Conservation (phyloP, 2,888 invertebrate species). For the Microdon myrmicae region DNA sequence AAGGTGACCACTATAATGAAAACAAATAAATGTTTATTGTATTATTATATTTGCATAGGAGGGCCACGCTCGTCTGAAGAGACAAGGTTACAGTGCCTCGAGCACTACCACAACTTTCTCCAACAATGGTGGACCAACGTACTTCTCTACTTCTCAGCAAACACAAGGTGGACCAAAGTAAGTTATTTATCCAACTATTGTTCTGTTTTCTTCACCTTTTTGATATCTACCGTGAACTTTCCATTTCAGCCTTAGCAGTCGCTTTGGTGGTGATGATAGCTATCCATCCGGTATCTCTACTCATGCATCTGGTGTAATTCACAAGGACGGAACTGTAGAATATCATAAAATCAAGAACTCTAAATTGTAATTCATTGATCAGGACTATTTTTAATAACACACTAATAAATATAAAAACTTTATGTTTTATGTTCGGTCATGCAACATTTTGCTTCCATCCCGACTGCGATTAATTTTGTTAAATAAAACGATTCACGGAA, state of each 20-base stretch:
- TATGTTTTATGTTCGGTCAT: neutral
- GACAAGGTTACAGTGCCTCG: conserved; percentile 6
- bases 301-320: conserved; percentile 49
- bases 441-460: no score
- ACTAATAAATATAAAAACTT: neutral
- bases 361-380: conserved; percentile 18
- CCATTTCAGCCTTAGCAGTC: conserved; percentile 44
- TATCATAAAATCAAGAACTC: conserved; percentile 14
- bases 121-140: conserved; percentile 45
- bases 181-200: conserved; percentile 1
- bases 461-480: no score
- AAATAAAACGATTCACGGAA: no score
- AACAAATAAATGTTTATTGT: neutral
- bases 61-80: conserved; percentile 36
- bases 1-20: no score
- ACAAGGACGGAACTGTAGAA: conserved; percentile 35
- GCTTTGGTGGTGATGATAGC: conserved; percentile 37
- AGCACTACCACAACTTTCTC: conserved; percentile 1
- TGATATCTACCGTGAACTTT: no score
- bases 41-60: conserved; percentile 15
- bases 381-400: neutral
- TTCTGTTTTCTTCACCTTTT: no score
- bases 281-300: conserved; percentile 16
- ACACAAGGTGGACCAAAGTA: conserved; percentile 36
- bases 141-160: conserved; percentile 44